phyloP scores from a whole-genome alignment of 2,797 vertebrate genomes.

The Takifugu rubripes region DNA sequence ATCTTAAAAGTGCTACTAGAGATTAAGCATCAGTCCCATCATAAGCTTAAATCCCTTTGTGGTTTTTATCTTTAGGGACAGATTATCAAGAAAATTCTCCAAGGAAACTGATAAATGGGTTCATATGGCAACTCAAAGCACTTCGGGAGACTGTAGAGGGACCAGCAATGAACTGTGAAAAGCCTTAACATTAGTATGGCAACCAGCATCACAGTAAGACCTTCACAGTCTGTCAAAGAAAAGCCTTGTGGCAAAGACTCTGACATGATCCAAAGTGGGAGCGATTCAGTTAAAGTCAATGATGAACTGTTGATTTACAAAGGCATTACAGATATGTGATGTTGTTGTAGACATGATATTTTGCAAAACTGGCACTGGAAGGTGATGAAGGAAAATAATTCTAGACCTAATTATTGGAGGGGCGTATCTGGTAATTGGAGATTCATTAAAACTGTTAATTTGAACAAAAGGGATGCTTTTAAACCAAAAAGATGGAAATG shows the following conservation, averaged over 20 bases:
- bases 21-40: conserved; percentile 49
- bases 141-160: conserved; percentile 23
- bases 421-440: too few species aligned
- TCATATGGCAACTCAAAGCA: conserved; percentile 18
- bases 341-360: conserved; percentile 13
- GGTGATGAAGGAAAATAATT: too few species aligned
- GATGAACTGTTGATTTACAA: conserved; percentile 11
- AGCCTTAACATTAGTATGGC: conserved; percentile 35
- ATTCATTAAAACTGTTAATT: too few species aligned
- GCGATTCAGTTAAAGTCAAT: conserved; percentile 27
- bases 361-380: too few species aligned
- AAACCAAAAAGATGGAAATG: too few species aligned
- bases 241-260: conserved; percentile 35
- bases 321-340: conserved; percentile 14
- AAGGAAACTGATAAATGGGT: conserved; percentile 45
- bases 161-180: conserved; percentile 31
- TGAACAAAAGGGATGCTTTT: too few species aligned
- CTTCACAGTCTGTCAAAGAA: conserved; percentile 43
- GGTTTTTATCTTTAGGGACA: conserved; percentile 35
- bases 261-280: conserved; percentile 27
- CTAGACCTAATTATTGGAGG: too few species aligned
- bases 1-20: conserved; percentile 59
- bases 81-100: conserved; percentile 51
- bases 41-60: conserved; percentile 45
- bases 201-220: conserved; percentile 38